phyloP scores from a whole-genome alignment of 2,113 vertebrate species.

The Tragelaphus scriptus region DNA sequence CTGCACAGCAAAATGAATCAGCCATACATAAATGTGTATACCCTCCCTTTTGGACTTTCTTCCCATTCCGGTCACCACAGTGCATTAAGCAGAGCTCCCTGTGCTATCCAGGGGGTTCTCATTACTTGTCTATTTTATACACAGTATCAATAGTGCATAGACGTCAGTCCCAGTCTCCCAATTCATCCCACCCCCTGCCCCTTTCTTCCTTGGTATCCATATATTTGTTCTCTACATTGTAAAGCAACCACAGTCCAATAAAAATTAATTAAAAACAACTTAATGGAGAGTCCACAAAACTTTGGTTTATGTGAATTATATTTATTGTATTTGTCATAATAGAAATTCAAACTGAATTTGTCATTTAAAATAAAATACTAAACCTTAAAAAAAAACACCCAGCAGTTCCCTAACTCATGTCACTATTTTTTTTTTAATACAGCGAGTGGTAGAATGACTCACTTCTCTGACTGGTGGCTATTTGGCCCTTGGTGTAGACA shows the following conservation, averaged over 20 bases:
- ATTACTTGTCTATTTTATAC: background rate
- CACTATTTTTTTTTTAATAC: background rate
- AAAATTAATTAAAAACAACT: background rate
- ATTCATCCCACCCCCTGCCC: background rate
- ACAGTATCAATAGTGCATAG: background rate
- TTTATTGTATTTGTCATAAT: background rate
- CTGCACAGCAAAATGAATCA: background rate
- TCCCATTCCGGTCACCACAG: background rate
- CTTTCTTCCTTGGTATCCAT: background rate
- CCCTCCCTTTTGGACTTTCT: background rate
- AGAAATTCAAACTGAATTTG: background rate
- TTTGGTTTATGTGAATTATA: background rate
- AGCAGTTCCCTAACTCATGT: background rate
- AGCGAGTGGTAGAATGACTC: background rate
- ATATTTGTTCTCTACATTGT: background rate
- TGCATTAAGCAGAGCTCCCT: background rate
- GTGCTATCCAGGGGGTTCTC: background rate
- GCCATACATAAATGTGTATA: background rate
- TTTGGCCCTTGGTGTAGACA: too few species aligned
- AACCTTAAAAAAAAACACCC: background rate
- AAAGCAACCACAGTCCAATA: background rate
- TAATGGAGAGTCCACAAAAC: background rate
- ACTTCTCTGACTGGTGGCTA: background rate
- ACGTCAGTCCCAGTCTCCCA: background rate
- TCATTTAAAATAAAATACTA: background rate